These are phyloP conservation scores for Phthorimaea operculella DNA, from an alignment of 1,140 invertebrate species.

Conservation along the genomic window DNA sequence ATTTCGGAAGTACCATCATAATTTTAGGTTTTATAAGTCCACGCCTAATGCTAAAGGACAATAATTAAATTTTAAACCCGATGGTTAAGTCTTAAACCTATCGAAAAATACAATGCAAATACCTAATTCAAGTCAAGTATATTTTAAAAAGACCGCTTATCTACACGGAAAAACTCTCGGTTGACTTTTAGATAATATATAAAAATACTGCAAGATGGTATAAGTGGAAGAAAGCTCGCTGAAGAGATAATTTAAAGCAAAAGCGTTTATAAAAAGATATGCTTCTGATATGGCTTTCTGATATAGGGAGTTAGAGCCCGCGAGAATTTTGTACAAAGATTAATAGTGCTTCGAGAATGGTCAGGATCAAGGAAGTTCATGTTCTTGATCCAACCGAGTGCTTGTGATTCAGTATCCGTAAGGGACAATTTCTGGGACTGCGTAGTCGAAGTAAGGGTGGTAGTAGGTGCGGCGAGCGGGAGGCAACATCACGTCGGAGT, in stretches of 20 bases:
- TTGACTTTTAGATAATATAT: slow-evolving; percentile 39
- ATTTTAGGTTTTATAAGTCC: slow-evolving; percentile 12
- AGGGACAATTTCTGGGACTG: slow-evolving; percentile 38
- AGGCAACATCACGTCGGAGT: slow-evolving; percentile 56
- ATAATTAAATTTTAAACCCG: slow-evolving; percentile 5
- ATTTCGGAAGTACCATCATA: slow-evolving; percentile 25
- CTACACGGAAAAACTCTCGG: slow-evolving; percentile 36
- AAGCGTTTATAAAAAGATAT: slow-evolving; percentile 41
- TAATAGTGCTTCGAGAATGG: slow-evolving; percentile 30
- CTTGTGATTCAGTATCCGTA: slow-evolving; percentile 43
- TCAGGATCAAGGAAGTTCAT: slow-evolving; percentile 23
- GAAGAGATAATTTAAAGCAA: slow-evolving; percentile 29
- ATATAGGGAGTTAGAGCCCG: slow-evolving; percentile 46
- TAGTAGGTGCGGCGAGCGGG: slow-evolving; percentile 44
- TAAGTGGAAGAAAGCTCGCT: slow-evolving; percentile 42
- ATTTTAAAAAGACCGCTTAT: slow-evolving; percentile 42
- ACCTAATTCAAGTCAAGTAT: slow-evolving; percentile 34
- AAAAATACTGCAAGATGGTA: slow-evolving; percentile 45
- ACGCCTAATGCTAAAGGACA: background rate
- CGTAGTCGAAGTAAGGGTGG: slow-evolving; percentile 49
- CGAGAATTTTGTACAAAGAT: slow-evolving; percentile 36
- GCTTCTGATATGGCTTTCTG: slow-evolving; percentile 53
- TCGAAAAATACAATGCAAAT: slow-evolving; percentile 53
- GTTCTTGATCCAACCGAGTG: slow-evolving; percentile 15
- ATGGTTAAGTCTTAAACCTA: slow-evolving; percentile 37